These are phyloP conservation scores for Leptodactylus fuscus DNA, from an alignment of 2,113 vertebrate species.

Conservation along the genomic window DNA sequence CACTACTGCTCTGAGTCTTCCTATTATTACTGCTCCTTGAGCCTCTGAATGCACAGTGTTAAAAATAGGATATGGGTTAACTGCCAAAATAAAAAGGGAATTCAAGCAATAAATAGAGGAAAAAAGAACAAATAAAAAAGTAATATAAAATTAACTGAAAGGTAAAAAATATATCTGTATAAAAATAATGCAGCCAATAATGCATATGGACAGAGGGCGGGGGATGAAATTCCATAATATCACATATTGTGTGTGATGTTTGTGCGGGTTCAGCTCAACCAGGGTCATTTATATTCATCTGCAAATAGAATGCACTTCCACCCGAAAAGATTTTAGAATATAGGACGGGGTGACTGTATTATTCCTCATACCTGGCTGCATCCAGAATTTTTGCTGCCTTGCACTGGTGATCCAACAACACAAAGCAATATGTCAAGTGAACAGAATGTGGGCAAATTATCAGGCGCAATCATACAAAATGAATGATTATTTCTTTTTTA, in stretches of 20 bases:
- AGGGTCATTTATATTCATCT: constrained; percentile 1
- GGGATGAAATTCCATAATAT: background rate
- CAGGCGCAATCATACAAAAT: too few species aligned
- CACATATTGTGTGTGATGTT: background rate
- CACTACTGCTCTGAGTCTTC: constrained; percentile 52
- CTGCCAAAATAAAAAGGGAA: constrained; percentile 37
- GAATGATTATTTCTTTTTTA: too few species aligned
- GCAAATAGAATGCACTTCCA: background rate
- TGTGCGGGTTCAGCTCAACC: background rate
- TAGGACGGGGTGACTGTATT: background rate
- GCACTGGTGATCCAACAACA: background rate
- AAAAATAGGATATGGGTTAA: constrained; percentile 55
- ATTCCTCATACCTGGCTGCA: background rate
- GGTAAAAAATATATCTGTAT: constrained; percentile 3
- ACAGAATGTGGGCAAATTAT: background rate
- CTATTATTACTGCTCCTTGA: constrained; percentile 56
- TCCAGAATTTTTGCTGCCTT: background rate
- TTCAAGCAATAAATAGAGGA: constrained; percentile 21
- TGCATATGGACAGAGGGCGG: background rate
- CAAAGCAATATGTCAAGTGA: background rate
- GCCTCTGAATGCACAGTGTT: constrained; percentile 49
- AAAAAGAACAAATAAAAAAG: constrained; percentile 18
- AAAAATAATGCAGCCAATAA: background rate
- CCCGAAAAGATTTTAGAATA: background rate
- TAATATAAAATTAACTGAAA: constrained; percentile 4